Evolutionary conservation across 2,797 vertebrate species (phyloP), one percentile per base, ranked within the genome.

Genomic region (Poliocrania exsul): DNA sequence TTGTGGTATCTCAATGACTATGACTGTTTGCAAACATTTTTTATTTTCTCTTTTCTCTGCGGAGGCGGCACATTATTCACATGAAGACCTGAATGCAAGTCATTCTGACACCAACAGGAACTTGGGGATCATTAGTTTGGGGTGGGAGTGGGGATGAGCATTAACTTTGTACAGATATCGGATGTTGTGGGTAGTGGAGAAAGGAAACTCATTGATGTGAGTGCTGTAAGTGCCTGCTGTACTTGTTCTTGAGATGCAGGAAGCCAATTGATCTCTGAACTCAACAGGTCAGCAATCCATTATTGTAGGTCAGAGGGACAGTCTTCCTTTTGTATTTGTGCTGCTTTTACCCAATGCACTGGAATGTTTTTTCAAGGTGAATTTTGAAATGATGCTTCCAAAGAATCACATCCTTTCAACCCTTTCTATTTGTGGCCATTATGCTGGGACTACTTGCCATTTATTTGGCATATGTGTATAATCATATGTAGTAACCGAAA

Each of bases 91-190:
- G 51, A 37, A 12, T 2, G 2, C 29, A 12, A 51, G 25, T 65
- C 31, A 24, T 78, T 80, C 19, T 61, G 3, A 4, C 38, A 16
- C 24, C 46, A 74, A 4, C 11, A 67, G 44, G 29, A 77, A 19
- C 19, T 31, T 47, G 53, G 37, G 20, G 25, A 61, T 61, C 29
- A 5, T 53, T 38, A 38, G 5, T 69, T 73, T 25, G 31, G 64
- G 28, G 29, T 61, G 50, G 57, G 74, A 70, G 31, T 11, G 31
- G 60, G 60, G 58, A 29, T 23, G 35, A 46, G 3, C 20, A 21
- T 53, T 31, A 62, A 3, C 62, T 93, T 21, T 23, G 28, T 25
- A 3, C 0, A 3, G 4, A 0, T 78, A 31, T 37, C 0, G 0
- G 77, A 86, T 75, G 40, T 14, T 75, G 70, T 72, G 66, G 66